Evolutionary conservation across 2,113 vertebrate species (phyloP).

Genomic region (Arothron firmamentum): DNA sequence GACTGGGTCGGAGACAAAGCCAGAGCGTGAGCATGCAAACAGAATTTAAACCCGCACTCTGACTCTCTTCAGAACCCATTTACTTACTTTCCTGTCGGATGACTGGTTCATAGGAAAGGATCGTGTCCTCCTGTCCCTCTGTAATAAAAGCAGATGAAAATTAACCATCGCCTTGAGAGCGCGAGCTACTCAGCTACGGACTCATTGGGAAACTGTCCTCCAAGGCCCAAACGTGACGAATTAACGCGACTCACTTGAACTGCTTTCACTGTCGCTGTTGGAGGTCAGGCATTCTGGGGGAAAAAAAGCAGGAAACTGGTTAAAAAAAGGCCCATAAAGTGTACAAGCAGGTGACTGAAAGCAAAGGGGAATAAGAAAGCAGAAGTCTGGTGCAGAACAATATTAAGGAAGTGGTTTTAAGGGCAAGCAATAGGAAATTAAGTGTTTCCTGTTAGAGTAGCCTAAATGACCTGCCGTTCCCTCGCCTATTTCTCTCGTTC

Average conservation of each 20-base stretch:
- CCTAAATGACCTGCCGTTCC: conserved; percentile 56
- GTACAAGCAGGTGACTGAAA: background rate
- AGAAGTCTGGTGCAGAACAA: conserved; percentile 45
- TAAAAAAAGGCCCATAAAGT: background rate
- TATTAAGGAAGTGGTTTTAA: conserved; percentile 64
- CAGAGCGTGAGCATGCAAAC: background rate
- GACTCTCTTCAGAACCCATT: background rate
- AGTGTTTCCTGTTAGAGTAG: conserved; percentile 68
- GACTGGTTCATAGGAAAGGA: conserved; percentile 96
- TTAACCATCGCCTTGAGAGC: no score
- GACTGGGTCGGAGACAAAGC: conserved; percentile 69
- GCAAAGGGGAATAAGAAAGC: conserved; percentile 43
- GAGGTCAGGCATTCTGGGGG: conserved; percentile 96
- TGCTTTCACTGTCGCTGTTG: conserved; percentile 99
- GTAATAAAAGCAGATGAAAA: conserved; percentile 40
- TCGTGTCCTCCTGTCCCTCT: conserved; percentile 98
- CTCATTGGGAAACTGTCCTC: conserved; percentile 28
- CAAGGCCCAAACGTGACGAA: conserved; percentile 21
- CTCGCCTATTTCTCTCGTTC: conserved; percentile 44
- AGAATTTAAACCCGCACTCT: background rate
- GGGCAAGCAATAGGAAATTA: conserved; percentile 69
- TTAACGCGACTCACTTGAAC: conserved; percentile 90
- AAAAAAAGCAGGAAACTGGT: conserved; percentile 13
- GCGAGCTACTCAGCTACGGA: conserved; percentile 12
- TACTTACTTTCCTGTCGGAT: conserved; percentile 98